Conservation (phyloP, 2,797 vertebrate species). For the Vireo griseus region DNA sequence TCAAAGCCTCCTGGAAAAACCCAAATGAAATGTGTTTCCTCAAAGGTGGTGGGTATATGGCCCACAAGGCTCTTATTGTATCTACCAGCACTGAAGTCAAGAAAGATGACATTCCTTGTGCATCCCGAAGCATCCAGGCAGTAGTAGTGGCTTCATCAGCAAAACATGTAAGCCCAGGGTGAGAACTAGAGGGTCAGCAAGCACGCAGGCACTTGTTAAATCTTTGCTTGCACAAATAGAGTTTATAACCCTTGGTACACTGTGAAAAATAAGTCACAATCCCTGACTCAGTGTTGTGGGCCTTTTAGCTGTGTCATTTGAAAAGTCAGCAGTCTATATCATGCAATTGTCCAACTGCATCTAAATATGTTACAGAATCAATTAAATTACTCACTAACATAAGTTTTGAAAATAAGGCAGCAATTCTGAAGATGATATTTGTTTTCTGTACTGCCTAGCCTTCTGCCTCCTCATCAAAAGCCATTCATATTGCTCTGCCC, state of each 20-base stretch:
- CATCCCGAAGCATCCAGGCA: background rate
- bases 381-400: background rate
- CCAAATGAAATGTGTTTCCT: background rate
- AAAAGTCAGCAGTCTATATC: background rate
- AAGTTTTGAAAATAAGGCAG: background rate
- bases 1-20: background rate
- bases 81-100: background rate
- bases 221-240: background rate
- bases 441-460: background rate
- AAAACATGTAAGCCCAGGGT: background rate
- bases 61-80: background rate
- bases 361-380: background rate
- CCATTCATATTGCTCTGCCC: background rate
- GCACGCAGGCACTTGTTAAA: background rate
- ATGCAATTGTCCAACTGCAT: background rate
- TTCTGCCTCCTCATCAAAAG: background rate
- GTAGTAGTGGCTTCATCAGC: background rate
- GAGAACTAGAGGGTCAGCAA: background rate
- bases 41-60: too few relatives aligned
- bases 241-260: background rate
- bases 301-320: background rate
- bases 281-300: background rate
- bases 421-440: background rate
- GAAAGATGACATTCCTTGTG: background rate
- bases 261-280: background rate